A percentile compares a stretch with the other conserved stretches of the same genome.
Conservation (phyloP, 2,888 invertebrate species). For the Ormyrus thymus region DNA sequence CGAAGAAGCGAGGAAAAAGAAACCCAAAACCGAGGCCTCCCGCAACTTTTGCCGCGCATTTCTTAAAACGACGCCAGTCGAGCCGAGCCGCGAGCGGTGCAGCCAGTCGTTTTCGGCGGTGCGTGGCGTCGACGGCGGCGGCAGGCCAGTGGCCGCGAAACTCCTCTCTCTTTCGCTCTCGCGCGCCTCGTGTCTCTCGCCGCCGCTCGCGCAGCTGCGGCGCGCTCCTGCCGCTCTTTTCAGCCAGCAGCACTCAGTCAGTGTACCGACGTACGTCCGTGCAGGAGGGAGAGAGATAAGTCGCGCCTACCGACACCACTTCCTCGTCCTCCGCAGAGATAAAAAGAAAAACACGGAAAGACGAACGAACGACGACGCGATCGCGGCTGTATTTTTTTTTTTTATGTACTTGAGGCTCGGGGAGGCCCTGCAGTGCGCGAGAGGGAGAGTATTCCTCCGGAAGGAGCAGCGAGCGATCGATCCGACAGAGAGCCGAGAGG, state of each 20-base stretch:
- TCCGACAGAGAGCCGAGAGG: not conserved
- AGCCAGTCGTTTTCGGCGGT: conserved; percentile 20
- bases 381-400: not conserved
- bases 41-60: too few relatives aligned
- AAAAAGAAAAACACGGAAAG: not conserved
- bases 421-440: not conserved
- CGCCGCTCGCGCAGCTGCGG: conserved; percentile 14
- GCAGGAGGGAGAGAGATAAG: not conserved
- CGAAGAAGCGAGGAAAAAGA: too few relatives aligned
- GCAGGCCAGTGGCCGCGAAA: conserved; percentile 48
- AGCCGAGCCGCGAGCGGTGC: conserved; percentile 14
- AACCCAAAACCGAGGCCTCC: too few relatives aligned
- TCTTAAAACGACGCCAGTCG: not conserved
- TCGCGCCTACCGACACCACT: too few relatives aligned
- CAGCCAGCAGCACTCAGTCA: not conserved
- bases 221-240: not conserved
- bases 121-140: conserved; percentile 4
- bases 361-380: conserved; percentile 10
- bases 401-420: too few relatives aligned
- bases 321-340: too few relatives aligned
- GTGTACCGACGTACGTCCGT: not conserved
- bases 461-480: not conserved
- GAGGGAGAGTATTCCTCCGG: not conserved
- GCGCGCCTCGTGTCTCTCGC: not conserved
- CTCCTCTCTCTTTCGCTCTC: conserved; percentile 12